Evolutionary conservation across 2,113 vertebrate species (phyloP).

Genomic region (Pipra filicauda): DNA sequence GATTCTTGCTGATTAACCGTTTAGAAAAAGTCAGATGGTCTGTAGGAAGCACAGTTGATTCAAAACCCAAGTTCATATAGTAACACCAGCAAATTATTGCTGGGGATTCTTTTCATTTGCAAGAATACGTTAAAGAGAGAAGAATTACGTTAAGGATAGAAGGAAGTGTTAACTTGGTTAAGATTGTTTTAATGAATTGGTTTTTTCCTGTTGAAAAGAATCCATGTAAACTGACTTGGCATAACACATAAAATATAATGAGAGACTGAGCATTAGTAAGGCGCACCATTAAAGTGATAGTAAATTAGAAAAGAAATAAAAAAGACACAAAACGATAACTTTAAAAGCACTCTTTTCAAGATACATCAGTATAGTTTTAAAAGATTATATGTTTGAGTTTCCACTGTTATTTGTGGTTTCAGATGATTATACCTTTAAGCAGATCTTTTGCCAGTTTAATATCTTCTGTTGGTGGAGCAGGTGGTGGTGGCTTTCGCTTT

Average conservation of each 20-base stretch:
- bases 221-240: not conserved
- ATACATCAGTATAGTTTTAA: conserved; percentile 15
- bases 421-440: conserved; percentile 77
- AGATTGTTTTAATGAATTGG: not conserved
- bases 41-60: not conserved
- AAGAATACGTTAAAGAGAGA: conserved; percentile 7
- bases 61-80: not conserved
- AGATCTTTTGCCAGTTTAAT: conserved; percentile 74
- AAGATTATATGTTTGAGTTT: not conserved
- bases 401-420: conserved; percentile 5
- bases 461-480: conserved; percentile 72
- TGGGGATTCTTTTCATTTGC: not conserved
- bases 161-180: conserved; percentile 5
- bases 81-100: not conserved
- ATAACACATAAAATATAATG: not conserved
- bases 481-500: conserved; percentile 71
- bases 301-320: not conserved
- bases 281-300: not conserved
- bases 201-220: not conserved
- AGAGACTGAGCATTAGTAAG: not conserved
- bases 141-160: not conserved
- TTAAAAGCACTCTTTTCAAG: conserved; percentile 32
- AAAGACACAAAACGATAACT: not conserved
- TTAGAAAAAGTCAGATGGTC: not conserved
- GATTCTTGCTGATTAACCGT: not conserved